A percentile compares a stretch with the other conserved stretches of the same genome.
phyloP scores from a whole-genome alignment of 2,888 invertebrate species.

The Pyrrhia umbra region DNA sequence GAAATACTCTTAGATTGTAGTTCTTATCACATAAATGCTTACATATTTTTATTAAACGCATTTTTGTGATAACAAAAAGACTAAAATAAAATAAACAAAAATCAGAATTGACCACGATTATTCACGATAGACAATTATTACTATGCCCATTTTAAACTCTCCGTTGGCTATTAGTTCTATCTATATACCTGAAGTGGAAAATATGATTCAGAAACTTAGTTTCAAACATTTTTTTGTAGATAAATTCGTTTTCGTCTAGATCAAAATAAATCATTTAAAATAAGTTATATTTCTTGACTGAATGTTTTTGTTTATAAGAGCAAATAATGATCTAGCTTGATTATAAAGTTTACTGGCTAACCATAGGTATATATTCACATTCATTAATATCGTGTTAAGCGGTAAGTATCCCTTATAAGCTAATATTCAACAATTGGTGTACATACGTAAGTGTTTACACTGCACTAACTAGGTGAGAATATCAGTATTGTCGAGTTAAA shows the following conservation, averaged over 20 bases:
- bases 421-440: slow-evolving; percentile 57
- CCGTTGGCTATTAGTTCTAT: slow-evolving; percentile 3
- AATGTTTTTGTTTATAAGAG: slow-evolving; percentile 32
- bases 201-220: slow-evolving; percentile 31
- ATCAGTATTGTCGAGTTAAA: slow-evolving; percentile 65
- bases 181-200: slow-evolving; percentile 17
- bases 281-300: slow-evolving; percentile 54
- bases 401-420: slow-evolving; percentile 50
- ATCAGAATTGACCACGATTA: slow-evolving; percentile 48
- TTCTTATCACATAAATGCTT: slow-evolving; percentile 62
- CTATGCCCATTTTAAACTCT: slow-evolving; percentile 9
- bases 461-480: slow-evolving; percentile 59
- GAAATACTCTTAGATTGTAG: slow-evolving; percentile 54
- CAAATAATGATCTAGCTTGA: slow-evolving; percentile 61
- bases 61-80: slow-evolving; percentile 57
- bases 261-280: slow-evolving; percentile 20
- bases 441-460: slow-evolving; percentile 50
- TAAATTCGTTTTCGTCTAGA: slow-evolving; percentile 44
- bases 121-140: slow-evolving; percentile 14
- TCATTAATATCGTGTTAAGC: slow-evolving; percentile 49
- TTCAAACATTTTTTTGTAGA: slow-evolving; percentile 30
- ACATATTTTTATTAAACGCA: slow-evolving; percentile 55
- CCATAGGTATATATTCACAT: slow-evolving; percentile 55
- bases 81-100: slow-evolving; percentile 33
- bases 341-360: slow-evolving; percentile 56